Base-by-base conservation (phyloP, 2,113 vertebrate genomes). In the Leuciscus idus region DNA sequence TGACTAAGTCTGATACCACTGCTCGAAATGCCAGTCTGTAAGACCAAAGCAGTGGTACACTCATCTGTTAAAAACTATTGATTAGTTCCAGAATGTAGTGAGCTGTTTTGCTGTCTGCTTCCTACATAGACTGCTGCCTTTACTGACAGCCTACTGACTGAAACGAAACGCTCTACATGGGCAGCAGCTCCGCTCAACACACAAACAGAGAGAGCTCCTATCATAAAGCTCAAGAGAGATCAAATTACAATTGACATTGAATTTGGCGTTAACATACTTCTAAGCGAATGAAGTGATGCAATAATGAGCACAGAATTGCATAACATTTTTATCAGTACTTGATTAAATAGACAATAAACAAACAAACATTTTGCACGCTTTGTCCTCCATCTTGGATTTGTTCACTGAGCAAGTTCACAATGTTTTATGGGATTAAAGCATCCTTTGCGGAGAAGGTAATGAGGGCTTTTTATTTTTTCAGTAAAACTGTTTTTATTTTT, bases 1-100 rank as follows among this genome's bases (percentile, higher is more conserved):
- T 86, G 87, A 75, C 87, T 84, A 80, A 76, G 52, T 84, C 74
- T 74, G 84, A 88, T 80, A 79, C 70, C 83, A 46, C 66, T 84
- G 36, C 78, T 85, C n/a, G 1, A 57, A 57, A 72, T 83, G 52
- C 50, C 13, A 68, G 26, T 43, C 33, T 73, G 26, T 59, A 13
- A 83, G 30, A 83, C 5, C 2, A 75, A 9, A 72, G 64, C 36
- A 61, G 23, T 79, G 62, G 50, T 28, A 62, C 30, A 62, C 12
- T n/a, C 81, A 39, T 83, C 66, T 73, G 66, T 55, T 73, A 15
- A 68, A 80, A 82, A 36, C 39, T 30, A 82, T 28, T 68, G 52
- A 43, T 80, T 55, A 9, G 52, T 39, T 80, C 12, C 74, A 28
- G 15, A 26, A 26, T n/a, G 15, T 17, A 76, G 52, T n/a, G 21